Evolutionary conservation across 2,888 invertebrate species (phyloP).

Genomic region (Chirona hameri): DNA sequence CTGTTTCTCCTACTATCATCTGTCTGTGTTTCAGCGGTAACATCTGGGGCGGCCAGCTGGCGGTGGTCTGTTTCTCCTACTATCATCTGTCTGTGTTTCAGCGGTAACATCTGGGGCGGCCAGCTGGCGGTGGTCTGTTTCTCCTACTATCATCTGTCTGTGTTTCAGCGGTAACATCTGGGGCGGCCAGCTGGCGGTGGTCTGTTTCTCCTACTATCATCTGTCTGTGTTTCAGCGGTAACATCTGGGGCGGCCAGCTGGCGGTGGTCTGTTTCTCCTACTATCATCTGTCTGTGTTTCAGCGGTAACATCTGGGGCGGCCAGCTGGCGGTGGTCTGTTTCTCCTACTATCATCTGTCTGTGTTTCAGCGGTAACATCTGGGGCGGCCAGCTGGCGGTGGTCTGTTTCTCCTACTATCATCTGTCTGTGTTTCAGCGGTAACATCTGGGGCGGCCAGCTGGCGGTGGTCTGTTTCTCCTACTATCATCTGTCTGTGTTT

Average conservation of each 20-base stretch:
- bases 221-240: too few relatives aligned
- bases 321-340: conserved; percentile 63
- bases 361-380: conserved; percentile 63
- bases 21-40: too few relatives aligned
- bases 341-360: too few relatives aligned
- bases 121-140: conserved; percentile 65
- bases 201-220: conserved; percentile 72
- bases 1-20: conserved; percentile 72
- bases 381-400: conserved; percentile 69
- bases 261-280: conserved; percentile 68
- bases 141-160: too few relatives aligned
- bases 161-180: conserved; percentile 64
- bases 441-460: conserved; percentile 69
- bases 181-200: conserved; percentile 68
- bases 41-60: conserved; percentile 67
- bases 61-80: conserved; percentile 69
- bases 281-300: too few relatives aligned
- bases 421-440: too few relatives aligned
- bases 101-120: conserved; percentile 70
- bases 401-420: conserved; percentile 70
- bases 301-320: conserved; percentile 71
- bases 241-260: conserved; percentile 67
- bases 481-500: too few relatives aligned
- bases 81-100: too few relatives aligned
- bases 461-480: conserved; percentile 67